Evolutionary conservation across 2,888 invertebrate genomes (phyloP).

Genomic region (Platycnemis pennipes): DNA sequence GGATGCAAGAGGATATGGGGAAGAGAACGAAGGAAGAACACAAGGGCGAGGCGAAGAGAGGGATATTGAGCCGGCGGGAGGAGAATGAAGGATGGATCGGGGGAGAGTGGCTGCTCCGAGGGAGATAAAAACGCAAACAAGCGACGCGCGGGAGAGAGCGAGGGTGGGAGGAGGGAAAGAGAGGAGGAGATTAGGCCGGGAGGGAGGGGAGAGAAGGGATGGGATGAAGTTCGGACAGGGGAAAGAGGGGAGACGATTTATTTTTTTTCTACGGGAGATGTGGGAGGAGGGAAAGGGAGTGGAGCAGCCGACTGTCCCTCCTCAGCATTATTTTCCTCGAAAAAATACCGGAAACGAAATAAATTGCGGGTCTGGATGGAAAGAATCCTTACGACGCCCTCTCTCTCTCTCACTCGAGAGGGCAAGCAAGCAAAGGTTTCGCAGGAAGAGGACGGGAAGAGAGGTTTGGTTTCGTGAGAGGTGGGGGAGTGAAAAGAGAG

Average conservation of each 20-base stretch:
- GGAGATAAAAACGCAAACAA: conserved; percentile 22
- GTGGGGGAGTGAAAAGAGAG: background rate
- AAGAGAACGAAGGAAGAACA: background rate
- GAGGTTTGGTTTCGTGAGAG: background rate
- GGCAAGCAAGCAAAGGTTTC: background rate
- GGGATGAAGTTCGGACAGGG: background rate
- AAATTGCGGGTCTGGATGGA: background rate
- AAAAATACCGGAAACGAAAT: background rate
- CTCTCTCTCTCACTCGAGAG: background rate
- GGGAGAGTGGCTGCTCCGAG: background rate
- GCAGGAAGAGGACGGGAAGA: background rate
- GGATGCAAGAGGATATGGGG: background rate
- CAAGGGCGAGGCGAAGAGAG: background rate
- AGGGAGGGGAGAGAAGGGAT: background rate
- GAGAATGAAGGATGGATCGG: background rate
- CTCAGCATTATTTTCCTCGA: background rate
- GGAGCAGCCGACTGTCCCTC: background rate
- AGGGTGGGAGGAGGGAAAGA: background rate
- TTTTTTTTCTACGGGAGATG: background rate
- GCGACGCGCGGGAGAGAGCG: background rate
- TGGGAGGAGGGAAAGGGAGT: background rate
- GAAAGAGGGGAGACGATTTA: background rate
- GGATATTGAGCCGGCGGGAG: background rate
- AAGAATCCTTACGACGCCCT: background rate
- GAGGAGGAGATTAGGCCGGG: background rate